These are phyloP conservation scores for Cataglyphis altisquamis DNA, from an alignment of 2,888 invertebrate species.

Conservation along the genomic window DNA sequence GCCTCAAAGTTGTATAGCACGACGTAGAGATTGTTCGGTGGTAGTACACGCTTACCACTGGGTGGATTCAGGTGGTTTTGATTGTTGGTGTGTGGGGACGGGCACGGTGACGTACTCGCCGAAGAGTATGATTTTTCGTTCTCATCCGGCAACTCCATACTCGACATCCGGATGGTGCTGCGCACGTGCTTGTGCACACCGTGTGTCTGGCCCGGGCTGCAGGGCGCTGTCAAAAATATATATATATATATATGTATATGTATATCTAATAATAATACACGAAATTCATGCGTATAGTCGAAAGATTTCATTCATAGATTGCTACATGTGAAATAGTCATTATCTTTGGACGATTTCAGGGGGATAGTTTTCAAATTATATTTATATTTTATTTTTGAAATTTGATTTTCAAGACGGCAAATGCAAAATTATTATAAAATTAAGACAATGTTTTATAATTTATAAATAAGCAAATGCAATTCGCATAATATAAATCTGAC, in stretches of 20 bases:
- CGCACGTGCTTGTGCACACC: constrained; percentile 90
- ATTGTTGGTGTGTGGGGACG: constrained; percentile 90
- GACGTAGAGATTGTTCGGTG: constrained; percentile 97
- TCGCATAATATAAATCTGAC: background rate
- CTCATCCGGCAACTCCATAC: constrained; percentile 96
- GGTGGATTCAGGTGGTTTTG: constrained; percentile 83
- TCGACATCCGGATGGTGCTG: constrained; percentile 96
- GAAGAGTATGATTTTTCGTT: constrained; percentile 96
- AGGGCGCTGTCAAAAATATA: constrained; percentile 90
- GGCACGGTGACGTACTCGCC: constrained; percentile 97
- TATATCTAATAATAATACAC: background rate
- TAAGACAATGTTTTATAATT: background rate
- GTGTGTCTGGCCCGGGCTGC: constrained; percentile 93
- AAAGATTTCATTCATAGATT: background rate
- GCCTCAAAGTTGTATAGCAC: constrained; percentile 98
- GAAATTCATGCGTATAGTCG: background rate
- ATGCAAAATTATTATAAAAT: constrained; percentile 8
- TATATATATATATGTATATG: background rate
- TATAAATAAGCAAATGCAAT: background rate
- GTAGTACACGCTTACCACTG: constrained; percentile 87
- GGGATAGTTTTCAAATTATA: background rate
- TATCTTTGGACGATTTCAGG: background rate
- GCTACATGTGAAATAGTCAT: constrained; percentile 14
- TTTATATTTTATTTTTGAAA: background rate
- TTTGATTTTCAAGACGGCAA: background rate